Evolutionary conservation across 2,888 invertebrate species (phyloP).

Genomic region (Colletes collaris): DNA sequence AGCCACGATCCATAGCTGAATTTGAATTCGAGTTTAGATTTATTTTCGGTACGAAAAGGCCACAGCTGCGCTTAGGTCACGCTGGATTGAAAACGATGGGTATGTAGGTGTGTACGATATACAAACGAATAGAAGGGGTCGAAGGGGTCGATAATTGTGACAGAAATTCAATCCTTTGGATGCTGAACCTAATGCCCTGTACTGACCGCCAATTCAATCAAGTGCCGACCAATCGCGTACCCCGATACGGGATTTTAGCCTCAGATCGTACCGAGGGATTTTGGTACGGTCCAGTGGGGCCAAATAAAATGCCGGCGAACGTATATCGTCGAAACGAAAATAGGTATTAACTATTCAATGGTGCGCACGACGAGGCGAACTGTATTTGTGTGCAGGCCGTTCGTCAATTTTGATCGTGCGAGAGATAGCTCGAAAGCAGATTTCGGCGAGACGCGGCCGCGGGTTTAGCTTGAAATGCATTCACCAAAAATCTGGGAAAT

Average conservation of each 20-base stretch:
- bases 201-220: conserved; percentile 77
- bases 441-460: conserved; percentile 16
- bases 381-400: conserved; percentile 51
- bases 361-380: conserved; percentile 47
- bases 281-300: conserved; percentile 59
- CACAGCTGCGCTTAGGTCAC: conserved; percentile 64
- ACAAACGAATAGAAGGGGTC: conserved; percentile 29
- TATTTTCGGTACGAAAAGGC: conserved; percentile 53
- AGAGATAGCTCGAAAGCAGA: conserved; percentile 25
- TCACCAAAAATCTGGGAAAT: conserved; percentile 3
- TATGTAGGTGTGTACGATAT: conserved; percentile 22
- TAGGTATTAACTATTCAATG: conserved; percentile 66
- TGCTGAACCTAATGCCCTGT: conserved; percentile 73
- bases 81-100: conserved; percentile 41
- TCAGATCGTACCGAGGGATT: conserved; percentile 63
- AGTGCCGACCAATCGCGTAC: conserved; percentile 71
- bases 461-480: neutral
- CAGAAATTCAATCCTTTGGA: conserved; percentile 75
- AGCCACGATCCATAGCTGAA: neutral
- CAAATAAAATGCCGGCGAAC: conserved; percentile 66
- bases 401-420: conserved; percentile 46
- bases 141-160: conserved; percentile 73
- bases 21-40: conserved; percentile 48
- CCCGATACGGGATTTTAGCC: conserved; percentile 68
- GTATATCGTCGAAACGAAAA: conserved; percentile 59